Evolutionary conservation across 1,140 invertebrate species (phyloP).

Genomic region (Drosophila neocordata): DNA sequence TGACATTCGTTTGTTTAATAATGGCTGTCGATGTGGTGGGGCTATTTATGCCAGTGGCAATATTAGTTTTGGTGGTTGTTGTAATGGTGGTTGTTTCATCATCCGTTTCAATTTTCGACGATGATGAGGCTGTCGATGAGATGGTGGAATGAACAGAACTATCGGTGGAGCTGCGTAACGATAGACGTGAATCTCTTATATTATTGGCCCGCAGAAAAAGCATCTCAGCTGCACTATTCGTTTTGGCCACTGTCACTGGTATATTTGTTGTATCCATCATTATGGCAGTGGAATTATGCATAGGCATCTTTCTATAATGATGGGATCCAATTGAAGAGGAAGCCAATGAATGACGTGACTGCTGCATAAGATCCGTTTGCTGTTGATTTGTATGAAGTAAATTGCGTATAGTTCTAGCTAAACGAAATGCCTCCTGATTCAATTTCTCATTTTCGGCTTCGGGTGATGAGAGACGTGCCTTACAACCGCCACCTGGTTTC

Average conservation of each 20-base stretch:
- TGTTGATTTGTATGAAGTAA: slow-evolving; percentile 84
- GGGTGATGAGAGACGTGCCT: slow-evolving; percentile 49
- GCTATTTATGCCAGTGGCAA: slow-evolving; percentile 23
- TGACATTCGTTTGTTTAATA: slow-evolving; percentile 33
- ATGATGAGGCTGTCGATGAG: slow-evolving; percentile 73
- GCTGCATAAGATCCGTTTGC: slow-evolving; percentile 85
- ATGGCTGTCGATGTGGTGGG: slow-evolving; percentile 30
- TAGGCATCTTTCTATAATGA: slow-evolving; percentile 50
- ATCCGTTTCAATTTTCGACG: slow-evolving; percentile 79
- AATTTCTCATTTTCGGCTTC: slow-evolving; percentile 86
- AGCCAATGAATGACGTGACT: slow-evolving; percentile 54
- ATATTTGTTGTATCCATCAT: slow-evolving; percentile 24
- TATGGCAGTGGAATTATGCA: slow-evolving; percentile 60
- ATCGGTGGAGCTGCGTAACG: slow-evolving; percentile 79
- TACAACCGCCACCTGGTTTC: slow-evolving; percentile 51
- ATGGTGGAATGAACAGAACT: slow-evolving; percentile 82
- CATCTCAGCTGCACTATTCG: slow-evolving; percentile 69
- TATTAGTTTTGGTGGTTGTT: slow-evolving; percentile 28
- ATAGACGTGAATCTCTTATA: slow-evolving; percentile 76
- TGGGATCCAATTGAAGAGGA: slow-evolving; percentile 33
- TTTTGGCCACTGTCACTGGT: slow-evolving; percentile 17
- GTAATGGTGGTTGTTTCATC: slow-evolving; percentile 55
- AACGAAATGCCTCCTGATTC: slow-evolving; percentile 87
- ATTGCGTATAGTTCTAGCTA: slow-evolving; percentile 87
- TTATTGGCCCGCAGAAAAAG: slow-evolving; percentile 73